Base-by-base conservation (phyloP, 2,797 vertebrate genomes). In the Aotus griseimembra region DNA sequence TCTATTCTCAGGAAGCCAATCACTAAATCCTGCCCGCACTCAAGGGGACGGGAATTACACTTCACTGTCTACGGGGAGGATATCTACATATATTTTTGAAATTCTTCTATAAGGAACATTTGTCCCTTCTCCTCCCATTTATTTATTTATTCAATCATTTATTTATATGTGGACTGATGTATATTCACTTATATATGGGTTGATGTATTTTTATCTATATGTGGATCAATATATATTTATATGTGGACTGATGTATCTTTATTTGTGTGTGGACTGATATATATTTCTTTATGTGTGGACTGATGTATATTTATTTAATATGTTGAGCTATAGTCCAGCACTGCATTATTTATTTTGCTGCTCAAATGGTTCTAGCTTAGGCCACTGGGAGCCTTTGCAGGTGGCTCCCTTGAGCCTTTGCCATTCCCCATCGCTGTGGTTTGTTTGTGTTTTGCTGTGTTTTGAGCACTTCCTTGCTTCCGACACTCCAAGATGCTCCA, bases 361-460 rank as follows among this genome's bases (percentile, higher is more conserved):
- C 52, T 80, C 4, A 8, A 14, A 28, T 30, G 11, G 28, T 30
- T 73, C 44, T 22, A 55, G 20, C 52, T 86, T 28, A 17, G 61
- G 28, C 19, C n/a, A 41, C 17, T 33, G n/a, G n/a, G 72, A 48
- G n/a, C 50, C 48, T 85, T 95, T 13, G 57, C 12, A 24, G 8
- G 20, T 52, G 30, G 52, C 28, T 72, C n/a, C 94, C n/a, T 30
- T 0, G 44, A 15, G 15, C 70, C 46, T 81, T 44, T 52, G 36
- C 81, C 30, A 28, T 4, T 28, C 2, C 2, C 73, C 41, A 3
- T 44, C 19, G 0, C 17, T 2, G n/a, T 22, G 30, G 58, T 30
- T 44, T 41, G 4, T 4, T 36, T 80, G 13, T 20, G 1, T 46
- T 44, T 79, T 30, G 11, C 28, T 58, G 58, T 52, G 6, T 3